phyloP scores from a whole-genome alignment of 2,113 vertebrate genomes.

The Gymnogyps californianus region DNA sequence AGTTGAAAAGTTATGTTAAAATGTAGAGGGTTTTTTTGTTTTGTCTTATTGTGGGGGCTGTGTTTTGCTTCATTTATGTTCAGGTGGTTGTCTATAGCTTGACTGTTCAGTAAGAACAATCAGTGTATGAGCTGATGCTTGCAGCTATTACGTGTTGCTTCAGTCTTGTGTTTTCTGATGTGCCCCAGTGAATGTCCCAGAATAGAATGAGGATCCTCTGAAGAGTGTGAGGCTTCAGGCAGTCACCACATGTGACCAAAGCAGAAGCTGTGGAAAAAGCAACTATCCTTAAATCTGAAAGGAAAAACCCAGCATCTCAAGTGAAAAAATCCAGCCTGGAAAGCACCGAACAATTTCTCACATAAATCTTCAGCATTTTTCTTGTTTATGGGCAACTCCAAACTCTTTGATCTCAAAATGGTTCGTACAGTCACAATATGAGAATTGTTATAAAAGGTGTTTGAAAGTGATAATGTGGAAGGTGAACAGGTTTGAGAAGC shows the following conservation, averaged over 20 bases:
- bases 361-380: not conserved
- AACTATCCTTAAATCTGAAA: not conserved
- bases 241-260: not conserved
- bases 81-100: not conserved
- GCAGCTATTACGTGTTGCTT: not conserved
- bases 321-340: not conserved
- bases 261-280: slow-evolving; percentile 22
- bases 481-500: not conserved
- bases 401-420: not conserved
- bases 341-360: not conserved
- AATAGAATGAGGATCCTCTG: slow-evolving; percentile 16
- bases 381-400: not conserved
- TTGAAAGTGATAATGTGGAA: not conserved
- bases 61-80: not conserved
- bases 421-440: not conserved
- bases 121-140: not conserved
- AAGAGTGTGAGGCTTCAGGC: not conserved
- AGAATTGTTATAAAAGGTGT: not conserved
- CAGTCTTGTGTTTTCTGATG: not conserved
- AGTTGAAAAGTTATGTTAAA: not conserved
- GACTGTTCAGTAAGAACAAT: not conserved
- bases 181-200: rapidly evolving
- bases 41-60: not conserved
- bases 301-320: not conserved
- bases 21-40: not conserved